These are phyloP conservation scores for Rhabdophis nuchalis DNA, from an alignment of 2,797 vertebrate species.

Conservation along the genomic window DNA sequence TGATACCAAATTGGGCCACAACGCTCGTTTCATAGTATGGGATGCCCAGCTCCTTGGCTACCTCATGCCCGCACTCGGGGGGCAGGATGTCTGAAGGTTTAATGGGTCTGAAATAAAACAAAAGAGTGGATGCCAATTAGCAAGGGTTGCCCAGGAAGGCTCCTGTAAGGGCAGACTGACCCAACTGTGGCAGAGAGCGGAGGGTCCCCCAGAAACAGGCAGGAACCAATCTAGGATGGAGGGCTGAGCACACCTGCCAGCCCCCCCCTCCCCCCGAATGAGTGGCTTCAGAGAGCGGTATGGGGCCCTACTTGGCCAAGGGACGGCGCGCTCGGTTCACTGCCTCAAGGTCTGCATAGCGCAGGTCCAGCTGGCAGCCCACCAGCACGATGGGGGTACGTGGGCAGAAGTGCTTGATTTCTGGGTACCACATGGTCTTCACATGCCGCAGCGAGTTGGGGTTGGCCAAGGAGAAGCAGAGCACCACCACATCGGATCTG, in stretches of 20 bases:
- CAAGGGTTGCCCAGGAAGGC: no score
- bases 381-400: conserved; percentile 89
- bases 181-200: no score
- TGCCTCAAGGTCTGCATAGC: conserved; percentile 75
- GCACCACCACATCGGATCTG: conserved; percentile 90
- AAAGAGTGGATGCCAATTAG: fast-evolving
- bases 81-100: conserved; percentile 88
- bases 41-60: conserved; percentile 87
- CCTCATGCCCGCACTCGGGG: conserved; percentile 86
- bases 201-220: background rate
- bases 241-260: background rate
- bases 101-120: conserved; percentile 76
- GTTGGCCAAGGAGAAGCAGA: conserved; percentile 92
- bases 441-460: conserved; percentile 89
- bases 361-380: conserved; percentile 92
- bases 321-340: conserved; percentile 56
- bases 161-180: background rate
- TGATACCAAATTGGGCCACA: conserved; percentile 89
- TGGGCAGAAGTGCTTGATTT: conserved; percentile 94
- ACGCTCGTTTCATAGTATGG: conserved; percentile 92
- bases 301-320: conserved; percentile 63
- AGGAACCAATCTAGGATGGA: background rate
- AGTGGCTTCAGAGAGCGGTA: conserved; percentile 32
- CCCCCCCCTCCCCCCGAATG: background rate
- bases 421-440: conserved; percentile 90